Evolutionary conservation across 2,888 invertebrate species (phyloP).

Genomic region (Trachelus stipa): DNA sequence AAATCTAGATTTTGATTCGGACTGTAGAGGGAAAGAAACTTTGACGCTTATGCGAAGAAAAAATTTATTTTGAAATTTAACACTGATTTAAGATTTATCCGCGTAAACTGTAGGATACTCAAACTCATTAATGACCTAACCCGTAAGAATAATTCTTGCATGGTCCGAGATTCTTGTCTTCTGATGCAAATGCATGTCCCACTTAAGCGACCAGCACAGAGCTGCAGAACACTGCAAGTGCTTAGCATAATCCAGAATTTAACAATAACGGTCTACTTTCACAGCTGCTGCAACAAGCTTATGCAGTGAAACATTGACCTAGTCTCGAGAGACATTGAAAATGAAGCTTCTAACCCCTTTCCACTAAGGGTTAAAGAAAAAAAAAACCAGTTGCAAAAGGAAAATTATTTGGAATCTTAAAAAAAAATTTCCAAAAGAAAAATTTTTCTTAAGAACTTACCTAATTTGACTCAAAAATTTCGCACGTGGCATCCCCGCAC

Average conservation of each 20-base stretch:
- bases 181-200: slow-evolving; percentile 48
- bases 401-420: background rate
- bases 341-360: background rate
- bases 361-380: background rate
- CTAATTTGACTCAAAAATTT: background rate
- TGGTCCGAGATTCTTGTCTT: slow-evolving; percentile 35
- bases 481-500: background rate
- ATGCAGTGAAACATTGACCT: slow-evolving; percentile 47
- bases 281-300: slow-evolving; percentile 29
- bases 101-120: background rate
- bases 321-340: slow-evolving; percentile 41
- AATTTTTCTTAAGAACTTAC: background rate
- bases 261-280: slow-evolving; percentile 31
- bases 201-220: slow-evolving; percentile 37
- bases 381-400: background rate
- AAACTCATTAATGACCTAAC: background rate
- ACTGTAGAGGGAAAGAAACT: background rate
- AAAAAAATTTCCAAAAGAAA: background rate
- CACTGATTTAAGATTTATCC: background rate
- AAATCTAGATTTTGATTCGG: background rate
- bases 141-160: background rate
- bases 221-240: slow-evolving; percentile 34
- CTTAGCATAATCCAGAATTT: slow-evolving; percentile 55
- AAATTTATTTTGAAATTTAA: background rate
- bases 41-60: background rate